Evolutionary conservation across 2,797 vertebrate species (phyloP).

Genomic region (Chromobotia macracanthus): DNA sequence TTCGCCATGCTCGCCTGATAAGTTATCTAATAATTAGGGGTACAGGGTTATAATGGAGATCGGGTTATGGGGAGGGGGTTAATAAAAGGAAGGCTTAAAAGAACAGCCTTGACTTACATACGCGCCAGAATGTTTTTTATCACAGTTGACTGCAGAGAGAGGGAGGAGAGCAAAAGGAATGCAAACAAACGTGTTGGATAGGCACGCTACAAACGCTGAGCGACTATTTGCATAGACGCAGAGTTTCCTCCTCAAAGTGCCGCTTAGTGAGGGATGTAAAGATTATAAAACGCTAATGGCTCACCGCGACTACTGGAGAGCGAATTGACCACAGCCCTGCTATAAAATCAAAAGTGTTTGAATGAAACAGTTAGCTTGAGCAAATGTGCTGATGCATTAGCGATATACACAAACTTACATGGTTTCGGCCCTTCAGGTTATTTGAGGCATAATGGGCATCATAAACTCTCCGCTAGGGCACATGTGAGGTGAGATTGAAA

Average conservation of each 20-base stretch:
- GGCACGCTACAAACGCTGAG: constrained; percentile 49
- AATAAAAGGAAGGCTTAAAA: constrained; percentile 70
- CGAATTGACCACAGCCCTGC: constrained; percentile 24
- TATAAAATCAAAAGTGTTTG: constrained; percentile 40
- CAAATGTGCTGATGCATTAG: constrained; percentile 49
- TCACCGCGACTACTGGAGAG: constrained; percentile 48
- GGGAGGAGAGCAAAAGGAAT: constrained; percentile 61
- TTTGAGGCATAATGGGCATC: constrained; percentile 51
- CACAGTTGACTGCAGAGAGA: constrained; percentile 62
- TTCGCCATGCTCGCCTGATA: constrained; percentile 64
- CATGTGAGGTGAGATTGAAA: constrained; percentile 33
- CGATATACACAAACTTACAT: background rate
- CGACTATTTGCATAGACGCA: constrained; percentile 56
- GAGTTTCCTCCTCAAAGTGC: constrained; percentile 54
- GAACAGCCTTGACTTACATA: constrained; percentile 76
- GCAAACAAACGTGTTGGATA: constrained; percentile 51
- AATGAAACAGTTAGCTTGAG: constrained; percentile 19
- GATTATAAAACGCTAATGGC: constrained; percentile 59
- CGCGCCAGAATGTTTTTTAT: constrained; percentile 54
- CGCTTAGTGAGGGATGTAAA: constrained; percentile 56
- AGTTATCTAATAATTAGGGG: constrained; percentile 79
- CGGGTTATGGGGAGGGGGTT: constrained; percentile 19
- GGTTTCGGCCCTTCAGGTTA: constrained; percentile 20
- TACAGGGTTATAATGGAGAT: constrained; percentile 70
- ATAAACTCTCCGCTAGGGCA: constrained; percentile 35